Evolutionary conservation across 1,140 invertebrate species (phyloP).

Genomic region (Nephila pilipes): DNA sequence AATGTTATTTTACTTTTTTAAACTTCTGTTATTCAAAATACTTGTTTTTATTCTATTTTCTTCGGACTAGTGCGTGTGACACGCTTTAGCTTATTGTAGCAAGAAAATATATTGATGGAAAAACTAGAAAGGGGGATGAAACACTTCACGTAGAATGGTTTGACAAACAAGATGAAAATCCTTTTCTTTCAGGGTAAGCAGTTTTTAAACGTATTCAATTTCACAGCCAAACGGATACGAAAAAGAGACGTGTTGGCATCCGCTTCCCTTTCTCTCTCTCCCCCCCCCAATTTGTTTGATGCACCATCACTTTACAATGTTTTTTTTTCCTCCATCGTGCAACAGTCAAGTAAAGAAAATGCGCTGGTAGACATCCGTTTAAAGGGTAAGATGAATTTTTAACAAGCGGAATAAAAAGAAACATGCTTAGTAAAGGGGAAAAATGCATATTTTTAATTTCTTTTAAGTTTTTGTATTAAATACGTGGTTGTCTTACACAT

Average conservation of each 20-base stretch:
- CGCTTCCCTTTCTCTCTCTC: too few species aligned
- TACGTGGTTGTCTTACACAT: too few species aligned
- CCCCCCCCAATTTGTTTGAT: background rate
- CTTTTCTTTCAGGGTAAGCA: constrained; percentile 31
- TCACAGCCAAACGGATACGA: background rate
- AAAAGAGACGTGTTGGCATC: background rate
- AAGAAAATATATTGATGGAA: background rate
- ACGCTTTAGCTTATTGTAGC: background rate
- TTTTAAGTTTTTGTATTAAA: too few species aligned
- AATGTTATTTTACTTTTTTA: background rate
- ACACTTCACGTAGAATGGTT: background rate
- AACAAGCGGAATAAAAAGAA: background rate
- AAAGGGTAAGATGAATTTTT: background rate
- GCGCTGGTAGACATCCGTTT: background rate
- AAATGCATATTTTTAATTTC: background rate
- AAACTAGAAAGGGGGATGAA: background rate
- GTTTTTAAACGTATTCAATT: constrained; percentile 54
- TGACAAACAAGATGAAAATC: constrained; percentile 1
- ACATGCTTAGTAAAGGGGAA: background rate
- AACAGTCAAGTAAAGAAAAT: background rate
- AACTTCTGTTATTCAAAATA: background rate
- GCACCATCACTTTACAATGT: background rate
- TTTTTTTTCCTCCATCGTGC: background rate
- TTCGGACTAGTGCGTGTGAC: background rate
- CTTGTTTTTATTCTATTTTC: background rate